Evolutionary conservation across 2,113 vertebrate genomes (phyloP).

Genomic region (Bubo bubo): DNA sequence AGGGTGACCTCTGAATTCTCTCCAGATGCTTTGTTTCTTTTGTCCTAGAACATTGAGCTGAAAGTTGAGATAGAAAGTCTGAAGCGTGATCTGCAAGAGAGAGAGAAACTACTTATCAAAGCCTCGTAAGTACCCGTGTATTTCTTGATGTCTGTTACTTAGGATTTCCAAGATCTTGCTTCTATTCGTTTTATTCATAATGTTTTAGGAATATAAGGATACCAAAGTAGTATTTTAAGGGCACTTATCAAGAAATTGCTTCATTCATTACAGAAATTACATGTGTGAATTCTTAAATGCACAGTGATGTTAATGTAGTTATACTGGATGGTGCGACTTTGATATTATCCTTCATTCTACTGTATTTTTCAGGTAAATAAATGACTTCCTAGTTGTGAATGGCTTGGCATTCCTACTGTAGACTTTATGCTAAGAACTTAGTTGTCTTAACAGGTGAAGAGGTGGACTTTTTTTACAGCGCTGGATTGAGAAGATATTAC

Average conservation of each 20-base stretch:
- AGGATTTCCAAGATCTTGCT: not conserved
- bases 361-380: not conserved
- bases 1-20: not conserved
- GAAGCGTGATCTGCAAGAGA: constrained; percentile 91
- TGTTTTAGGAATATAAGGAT: not conserved
- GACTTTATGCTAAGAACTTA: not conserved
- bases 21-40: not conserved
- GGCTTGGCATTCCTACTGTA: not conserved
- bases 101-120: constrained; percentile 91
- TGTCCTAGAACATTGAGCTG: constrained; percentile 92
- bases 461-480: not conserved
- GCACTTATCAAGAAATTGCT: not conserved
- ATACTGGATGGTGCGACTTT: not conserved
- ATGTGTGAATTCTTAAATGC: not conserved
- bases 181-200: not conserved
- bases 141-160: not conserved
- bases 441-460: not conserved
- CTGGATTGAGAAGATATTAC: not conserved
- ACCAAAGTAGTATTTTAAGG: not conserved
- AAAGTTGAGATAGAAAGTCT: constrained; percentile 96
- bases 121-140: constrained; percentile 86
- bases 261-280: not conserved
- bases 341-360: not conserved
- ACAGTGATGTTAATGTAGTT: not conserved
- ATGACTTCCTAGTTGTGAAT: not conserved